Evolutionary conservation across 2,888 invertebrate species (phyloP).

Genomic region (Seladonia tumulorum): DNA sequence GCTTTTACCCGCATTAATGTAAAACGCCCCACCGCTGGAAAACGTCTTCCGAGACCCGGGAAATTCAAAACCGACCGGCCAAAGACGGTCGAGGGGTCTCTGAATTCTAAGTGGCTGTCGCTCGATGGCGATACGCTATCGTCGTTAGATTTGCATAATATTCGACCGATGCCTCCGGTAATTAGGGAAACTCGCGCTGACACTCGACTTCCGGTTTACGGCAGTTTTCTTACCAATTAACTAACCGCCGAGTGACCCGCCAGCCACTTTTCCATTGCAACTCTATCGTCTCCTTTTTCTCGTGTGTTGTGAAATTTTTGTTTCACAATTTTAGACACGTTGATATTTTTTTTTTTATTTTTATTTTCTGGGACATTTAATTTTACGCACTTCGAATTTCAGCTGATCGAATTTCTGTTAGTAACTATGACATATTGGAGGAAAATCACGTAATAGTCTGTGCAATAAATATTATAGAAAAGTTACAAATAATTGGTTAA

Average conservation of each 20-base stretch:
- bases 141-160: conserved; percentile 31
- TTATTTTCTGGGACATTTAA: too few relatives aligned
- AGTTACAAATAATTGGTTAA: too few relatives aligned
- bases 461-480: too few relatives aligned
- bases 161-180: not conserved
- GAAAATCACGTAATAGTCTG: too few relatives aligned
- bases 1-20: conserved; percentile 34
- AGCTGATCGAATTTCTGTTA: too few relatives aligned
- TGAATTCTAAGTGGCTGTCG: conserved; percentile 30
- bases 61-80: conserved; percentile 19
- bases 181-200: not conserved
- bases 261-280: not conserved
- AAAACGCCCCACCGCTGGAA: not conserved
- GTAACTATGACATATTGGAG: too few relatives aligned
- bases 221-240: not conserved
- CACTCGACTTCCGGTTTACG: not conserved
- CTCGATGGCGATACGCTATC: too few relatives aligned
- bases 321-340: not conserved
- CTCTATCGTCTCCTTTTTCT: not conserved
- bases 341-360: too few relatives aligned
- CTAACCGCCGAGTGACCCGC: not conserved
- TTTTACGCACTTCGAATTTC: too few relatives aligned
- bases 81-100: not conserved
- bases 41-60: conserved; percentile 16
- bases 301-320: not conserved